phyloP scores from a whole-genome alignment of 2,113 vertebrate species.

The Aix galericulata region DNA sequence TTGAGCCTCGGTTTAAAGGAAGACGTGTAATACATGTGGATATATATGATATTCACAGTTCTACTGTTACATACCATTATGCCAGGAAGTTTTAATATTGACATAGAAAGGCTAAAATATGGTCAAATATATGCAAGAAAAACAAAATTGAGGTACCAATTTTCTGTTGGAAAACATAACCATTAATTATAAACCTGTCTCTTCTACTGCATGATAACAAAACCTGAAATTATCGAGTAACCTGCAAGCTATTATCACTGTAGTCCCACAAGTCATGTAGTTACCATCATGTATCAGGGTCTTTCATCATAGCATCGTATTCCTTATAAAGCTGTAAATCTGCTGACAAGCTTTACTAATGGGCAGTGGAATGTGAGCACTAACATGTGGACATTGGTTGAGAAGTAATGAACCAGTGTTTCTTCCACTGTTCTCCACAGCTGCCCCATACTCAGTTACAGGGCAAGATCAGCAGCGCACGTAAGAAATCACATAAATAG shows the following conservation, averaged over 20 bases:
- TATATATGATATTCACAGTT: not conserved
- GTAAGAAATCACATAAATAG: not conserved
- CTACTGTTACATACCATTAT: not conserved
- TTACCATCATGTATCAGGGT: no score
- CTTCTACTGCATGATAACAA: not conserved
- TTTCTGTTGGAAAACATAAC: slow-evolving; percentile 28
- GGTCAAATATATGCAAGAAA: not conserved
- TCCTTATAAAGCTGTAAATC: not conserved
- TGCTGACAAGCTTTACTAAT: not conserved
- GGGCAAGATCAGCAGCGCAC: not conserved
- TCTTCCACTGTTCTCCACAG: not conserved
- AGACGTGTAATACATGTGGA: not conserved
- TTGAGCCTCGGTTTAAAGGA: not conserved
- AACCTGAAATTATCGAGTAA: not conserved
- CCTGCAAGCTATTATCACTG: not conserved
- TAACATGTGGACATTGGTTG: not conserved
- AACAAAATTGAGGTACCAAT: not conserved
- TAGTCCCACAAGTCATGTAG: not conserved
- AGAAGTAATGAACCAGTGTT: not conserved
- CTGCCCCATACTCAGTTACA: not conserved
- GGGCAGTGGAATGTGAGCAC: no score
- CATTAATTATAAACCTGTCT: not conserved
- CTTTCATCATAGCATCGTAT: not conserved
- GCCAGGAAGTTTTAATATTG: not conserved
- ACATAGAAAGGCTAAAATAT: not conserved